These are phyloP conservation scores for Lindbergichthys nudifrons DNA, from an alignment of 2,797 vertebrate genomes.

Conservation along the genomic window DNA sequence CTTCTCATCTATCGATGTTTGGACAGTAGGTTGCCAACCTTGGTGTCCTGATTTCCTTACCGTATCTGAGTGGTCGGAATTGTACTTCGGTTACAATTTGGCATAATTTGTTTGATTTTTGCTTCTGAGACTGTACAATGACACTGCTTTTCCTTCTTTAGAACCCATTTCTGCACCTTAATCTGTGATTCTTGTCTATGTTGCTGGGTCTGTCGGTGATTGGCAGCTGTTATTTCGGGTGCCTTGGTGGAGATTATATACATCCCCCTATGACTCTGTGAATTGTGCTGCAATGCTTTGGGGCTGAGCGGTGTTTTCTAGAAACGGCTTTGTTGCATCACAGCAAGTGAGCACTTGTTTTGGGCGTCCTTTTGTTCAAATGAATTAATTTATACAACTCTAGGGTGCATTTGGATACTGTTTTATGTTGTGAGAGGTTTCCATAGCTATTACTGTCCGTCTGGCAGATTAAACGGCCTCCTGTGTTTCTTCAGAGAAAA, in stretches of 20 bases:
- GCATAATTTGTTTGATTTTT: background rate
- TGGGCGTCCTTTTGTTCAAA: constrained; percentile 31
- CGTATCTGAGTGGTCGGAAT: background rate
- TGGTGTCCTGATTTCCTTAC: background rate
- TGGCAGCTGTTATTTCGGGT: constrained; percentile 1
- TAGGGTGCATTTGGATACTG: constrained; percentile 27
- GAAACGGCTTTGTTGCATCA: constrained; percentile 20
- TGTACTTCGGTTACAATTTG: background rate
- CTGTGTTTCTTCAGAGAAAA: constrained; percentile 16
- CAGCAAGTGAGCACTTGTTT: constrained; percentile 37
- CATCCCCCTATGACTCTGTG: background rate
- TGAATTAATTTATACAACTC: constrained; percentile 45
- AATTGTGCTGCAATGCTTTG: constrained; percentile 15
- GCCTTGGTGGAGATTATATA: constrained; percentile 20
- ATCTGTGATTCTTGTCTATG: background rate
- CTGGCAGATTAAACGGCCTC: constrained; percentile 16
- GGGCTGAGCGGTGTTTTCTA: background rate
- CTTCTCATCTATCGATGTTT: constrained; percentile 11
- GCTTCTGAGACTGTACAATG: background rate
- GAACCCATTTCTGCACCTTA: background rate
- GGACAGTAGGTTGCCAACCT: background rate
- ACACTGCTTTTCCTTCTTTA: background rate
- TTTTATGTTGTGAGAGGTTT: constrained; percentile 42
- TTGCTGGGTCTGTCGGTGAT: constrained; percentile 4
- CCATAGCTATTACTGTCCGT: constrained; percentile 31